These are phyloP conservation scores for Naso thynnoides DNA, from an alignment of 2,797 vertebrate genomes.

Conservation along the genomic window DNA sequence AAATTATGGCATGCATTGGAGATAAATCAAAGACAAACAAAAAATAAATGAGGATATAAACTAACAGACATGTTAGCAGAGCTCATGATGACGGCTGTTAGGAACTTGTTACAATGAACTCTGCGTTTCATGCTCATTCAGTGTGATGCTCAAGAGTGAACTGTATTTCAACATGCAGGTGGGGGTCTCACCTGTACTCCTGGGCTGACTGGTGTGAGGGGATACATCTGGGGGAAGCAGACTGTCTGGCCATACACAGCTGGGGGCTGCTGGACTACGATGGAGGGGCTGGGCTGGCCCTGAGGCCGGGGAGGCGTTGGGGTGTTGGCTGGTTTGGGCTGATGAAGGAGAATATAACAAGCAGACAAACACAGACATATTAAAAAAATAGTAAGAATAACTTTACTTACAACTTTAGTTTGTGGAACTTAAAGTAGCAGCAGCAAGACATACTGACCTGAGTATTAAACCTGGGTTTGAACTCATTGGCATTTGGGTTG, in stretches of 20 bases:
- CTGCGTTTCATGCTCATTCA: slow-evolving; percentile 14
- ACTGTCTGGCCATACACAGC: slow-evolving; percentile 95
- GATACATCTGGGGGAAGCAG: slow-evolving; percentile 99
- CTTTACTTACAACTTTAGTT: background rate
- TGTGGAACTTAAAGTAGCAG: background rate
- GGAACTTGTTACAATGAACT: slow-evolving; percentile 19
- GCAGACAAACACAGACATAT: background rate
- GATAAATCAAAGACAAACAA: background rate
- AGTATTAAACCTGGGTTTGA: slow-evolving; percentile 95
- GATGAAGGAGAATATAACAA: slow-evolving; percentile 6
- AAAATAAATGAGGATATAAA: slow-evolving; percentile 7
- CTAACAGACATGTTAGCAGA: slow-evolving; percentile 7
- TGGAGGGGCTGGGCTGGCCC: slow-evolving; percentile 97
- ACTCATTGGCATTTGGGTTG: slow-evolving; percentile 99
- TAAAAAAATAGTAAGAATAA: background rate
- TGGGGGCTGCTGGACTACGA: slow-evolving; percentile 95
- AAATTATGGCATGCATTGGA: background rate
- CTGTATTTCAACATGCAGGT: slow-evolving; percentile 7
- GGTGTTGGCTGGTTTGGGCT: slow-evolving; percentile 98
- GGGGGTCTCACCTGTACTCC: slow-evolving; percentile 93
- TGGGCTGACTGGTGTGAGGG: slow-evolving; percentile 95
- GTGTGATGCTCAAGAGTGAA: background rate
- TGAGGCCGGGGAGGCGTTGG: slow-evolving; percentile 96
- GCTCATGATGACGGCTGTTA: slow-evolving; percentile 8
- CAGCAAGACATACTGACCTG: slow-evolving; percentile 84